phyloP scores from a whole-genome alignment of 2,888 invertebrate genomes.

The Drosophila cracens region DNA sequence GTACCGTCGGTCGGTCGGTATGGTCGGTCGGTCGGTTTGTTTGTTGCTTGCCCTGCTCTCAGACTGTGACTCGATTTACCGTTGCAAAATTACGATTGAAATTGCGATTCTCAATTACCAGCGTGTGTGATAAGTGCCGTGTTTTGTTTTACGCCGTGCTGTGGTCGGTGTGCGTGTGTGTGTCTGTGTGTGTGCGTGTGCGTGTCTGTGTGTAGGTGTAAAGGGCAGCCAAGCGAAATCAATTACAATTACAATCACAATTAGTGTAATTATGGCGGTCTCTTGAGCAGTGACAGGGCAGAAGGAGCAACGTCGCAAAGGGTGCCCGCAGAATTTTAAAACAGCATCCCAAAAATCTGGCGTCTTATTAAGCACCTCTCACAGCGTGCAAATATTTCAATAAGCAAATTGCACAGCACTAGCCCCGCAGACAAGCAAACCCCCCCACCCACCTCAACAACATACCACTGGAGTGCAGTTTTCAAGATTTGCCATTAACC shows the following conservation, averaged over 20 bases:
- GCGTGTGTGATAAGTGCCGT: constrained; percentile 58
- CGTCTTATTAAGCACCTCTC: constrained; percentile 21
- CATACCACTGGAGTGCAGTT: constrained; percentile 53
- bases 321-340: constrained; percentile 67
- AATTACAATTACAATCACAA: constrained; percentile 75
- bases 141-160: constrained; percentile 47
- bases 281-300: constrained; percentile 52
- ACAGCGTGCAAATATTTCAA: constrained; percentile 62
- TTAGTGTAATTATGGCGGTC: constrained; percentile 75
- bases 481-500: constrained; percentile 63
- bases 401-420: constrained; percentile 56
- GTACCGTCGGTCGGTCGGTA: constrained; percentile 37
- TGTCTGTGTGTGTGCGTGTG: neutral
- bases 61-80: constrained; percentile 50
- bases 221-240: constrained; percentile 70
- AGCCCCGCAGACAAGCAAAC: constrained; percentile 20
- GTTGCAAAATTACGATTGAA: constrained; percentile 49
- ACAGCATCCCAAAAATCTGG: constrained; percentile 32
- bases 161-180: constrained; percentile 4
- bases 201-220: constrained; percentile 1
- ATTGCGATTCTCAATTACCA: constrained; percentile 58
- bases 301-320: constrained; percentile 43
- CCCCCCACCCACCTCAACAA: neutral
- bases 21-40: constrained; percentile 50
- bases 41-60: constrained; percentile 35